Conservation (phyloP, 2,797 vertebrate genomes). For the Hipposideros larvatus region DNA sequence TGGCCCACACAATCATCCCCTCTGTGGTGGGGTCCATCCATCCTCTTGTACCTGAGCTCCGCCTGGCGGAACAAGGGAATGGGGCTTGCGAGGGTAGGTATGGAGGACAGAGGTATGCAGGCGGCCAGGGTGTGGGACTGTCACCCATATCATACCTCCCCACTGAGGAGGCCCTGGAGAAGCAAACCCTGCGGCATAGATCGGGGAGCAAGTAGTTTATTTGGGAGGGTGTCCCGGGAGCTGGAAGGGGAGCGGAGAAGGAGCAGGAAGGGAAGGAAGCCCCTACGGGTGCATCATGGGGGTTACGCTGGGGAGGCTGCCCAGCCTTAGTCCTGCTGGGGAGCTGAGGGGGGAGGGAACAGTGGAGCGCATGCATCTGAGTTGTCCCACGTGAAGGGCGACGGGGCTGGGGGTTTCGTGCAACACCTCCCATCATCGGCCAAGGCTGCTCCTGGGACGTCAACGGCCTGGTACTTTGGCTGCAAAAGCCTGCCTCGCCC, state of each 20-base stretch:
- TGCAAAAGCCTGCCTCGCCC: rapidly evolving
- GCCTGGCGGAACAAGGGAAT: background rate
- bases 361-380: rapidly evolving
- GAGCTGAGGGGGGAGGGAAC: background rate
- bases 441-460: background rate
- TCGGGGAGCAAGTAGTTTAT: background rate
- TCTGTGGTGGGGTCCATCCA: rapidly evolving
- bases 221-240: background rate
- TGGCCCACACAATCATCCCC: rapidly evolving
- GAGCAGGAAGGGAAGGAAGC: background rate
- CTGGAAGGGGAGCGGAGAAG: background rate
- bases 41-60: rapidly evolving
- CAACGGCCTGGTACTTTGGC: rapidly evolving
- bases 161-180: too few relatives aligned
- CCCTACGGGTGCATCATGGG: rapidly evolving
- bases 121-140: background rate
- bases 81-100: background rate
- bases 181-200: background rate
- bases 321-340: background rate
- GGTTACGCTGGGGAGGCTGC: background rate
- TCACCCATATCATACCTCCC: rapidly evolving
- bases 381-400: rapidly evolving
- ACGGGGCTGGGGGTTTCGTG: rapidly evolving
- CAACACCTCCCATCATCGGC: background rate
- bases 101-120: background rate